Percentiles rank a stretch among this genome's conserved stretches.
phyloP scores from a whole-genome alignment of 2,113 vertebrate genomes.

The Danionella cerebrum region DNA sequence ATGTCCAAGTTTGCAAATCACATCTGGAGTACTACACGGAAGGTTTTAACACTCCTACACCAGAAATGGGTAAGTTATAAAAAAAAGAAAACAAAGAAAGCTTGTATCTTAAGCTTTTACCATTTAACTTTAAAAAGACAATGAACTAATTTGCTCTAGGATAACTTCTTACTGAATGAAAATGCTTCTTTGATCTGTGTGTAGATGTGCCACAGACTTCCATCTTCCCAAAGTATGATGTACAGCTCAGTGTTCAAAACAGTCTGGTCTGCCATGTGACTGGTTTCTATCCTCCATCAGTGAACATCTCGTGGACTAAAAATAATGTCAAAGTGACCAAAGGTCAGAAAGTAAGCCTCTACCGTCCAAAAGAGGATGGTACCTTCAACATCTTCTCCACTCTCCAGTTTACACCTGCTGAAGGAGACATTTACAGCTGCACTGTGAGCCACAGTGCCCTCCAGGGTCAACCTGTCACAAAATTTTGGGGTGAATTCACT shows the following conservation, averaged over 20 bases:
- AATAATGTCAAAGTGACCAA: slow-evolving; percentile 51
- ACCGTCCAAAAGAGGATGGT: slow-evolving; percentile 45
- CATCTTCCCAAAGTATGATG: slow-evolving; percentile 39
- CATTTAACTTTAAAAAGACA: too few species aligned
- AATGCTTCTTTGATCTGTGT: neutral
- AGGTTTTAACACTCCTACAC: slow-evolving; percentile 7
- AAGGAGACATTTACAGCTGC: slow-evolving; percentile 64
- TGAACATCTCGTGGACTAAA: slow-evolving; percentile 44
- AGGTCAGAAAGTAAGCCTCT: slow-evolving; percentile 36
- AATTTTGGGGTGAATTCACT: slow-evolving; percentile 55
- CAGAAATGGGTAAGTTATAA: slow-evolving; percentile 19
- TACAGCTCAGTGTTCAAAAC: slow-evolving; percentile 43
- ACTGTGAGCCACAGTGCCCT: slow-evolving; percentile 49
- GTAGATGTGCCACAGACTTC: slow-evolving; percentile 53
- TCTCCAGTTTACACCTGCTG: slow-evolving; percentile 53
- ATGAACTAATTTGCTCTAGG: neutral
- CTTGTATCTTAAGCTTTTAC: too few species aligned
- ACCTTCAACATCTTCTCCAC: slow-evolving; percentile 59
- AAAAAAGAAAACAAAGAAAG: too few species aligned
- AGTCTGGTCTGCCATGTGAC: slow-evolving; percentile 59
- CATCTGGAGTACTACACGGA: neutral
- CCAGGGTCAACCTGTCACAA: neutral
- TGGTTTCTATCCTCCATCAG: slow-evolving; percentile 60
- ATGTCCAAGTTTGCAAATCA: neutral
- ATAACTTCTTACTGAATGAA: too few species aligned